These are phyloP conservation scores for Aromia moschata DNA, from an alignment of 2,888 invertebrate genomes.

Conservation along the genomic window DNA sequence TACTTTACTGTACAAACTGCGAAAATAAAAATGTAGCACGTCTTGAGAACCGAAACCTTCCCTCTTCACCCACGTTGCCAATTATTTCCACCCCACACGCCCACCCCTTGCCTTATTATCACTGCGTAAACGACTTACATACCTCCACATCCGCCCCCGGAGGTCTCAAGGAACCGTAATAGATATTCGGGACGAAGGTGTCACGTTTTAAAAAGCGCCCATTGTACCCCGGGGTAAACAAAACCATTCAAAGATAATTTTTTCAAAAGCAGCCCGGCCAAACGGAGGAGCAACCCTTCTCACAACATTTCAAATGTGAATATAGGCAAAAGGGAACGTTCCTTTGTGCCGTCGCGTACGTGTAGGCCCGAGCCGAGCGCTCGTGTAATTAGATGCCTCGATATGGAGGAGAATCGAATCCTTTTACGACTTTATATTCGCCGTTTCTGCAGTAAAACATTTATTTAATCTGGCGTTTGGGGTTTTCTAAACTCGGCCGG, in stretches of 20 bases:
- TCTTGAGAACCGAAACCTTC: too few relatives aligned
- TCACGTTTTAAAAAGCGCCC: conserved; percentile 7
- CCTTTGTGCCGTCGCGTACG: conserved; percentile 13
- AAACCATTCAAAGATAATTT: conserved; percentile 17
- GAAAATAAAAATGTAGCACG: too few relatives aligned
- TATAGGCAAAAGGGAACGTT: conserved; percentile 11
- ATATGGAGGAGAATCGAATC: conserved; percentile 10
- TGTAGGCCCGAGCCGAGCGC: conserved; percentile 3
- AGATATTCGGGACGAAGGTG: conserved; percentile 7
- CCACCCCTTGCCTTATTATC: too few relatives aligned
- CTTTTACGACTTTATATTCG: conserved; percentile 4
- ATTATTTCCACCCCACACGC: too few relatives aligned
- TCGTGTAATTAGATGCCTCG: conserved; percentile 17
- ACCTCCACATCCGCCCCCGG: background rate
- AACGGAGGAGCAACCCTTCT: conserved; percentile 17
- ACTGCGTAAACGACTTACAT: too few relatives aligned
- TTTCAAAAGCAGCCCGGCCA: conserved; percentile 9
- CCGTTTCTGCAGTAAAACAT: conserved; percentile 3
- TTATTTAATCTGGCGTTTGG: background rate
- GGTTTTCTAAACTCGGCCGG: too few relatives aligned
- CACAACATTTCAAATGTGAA: conserved; percentile 17
- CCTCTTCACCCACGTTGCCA: too few relatives aligned
- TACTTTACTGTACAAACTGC: too few relatives aligned
- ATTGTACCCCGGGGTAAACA: conserved; percentile 18
- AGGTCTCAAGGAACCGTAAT: background rate